These are phyloP conservation scores for Eudemis profundana DNA, from an alignment of 2,888 invertebrate genomes.

Conservation along the genomic window DNA sequence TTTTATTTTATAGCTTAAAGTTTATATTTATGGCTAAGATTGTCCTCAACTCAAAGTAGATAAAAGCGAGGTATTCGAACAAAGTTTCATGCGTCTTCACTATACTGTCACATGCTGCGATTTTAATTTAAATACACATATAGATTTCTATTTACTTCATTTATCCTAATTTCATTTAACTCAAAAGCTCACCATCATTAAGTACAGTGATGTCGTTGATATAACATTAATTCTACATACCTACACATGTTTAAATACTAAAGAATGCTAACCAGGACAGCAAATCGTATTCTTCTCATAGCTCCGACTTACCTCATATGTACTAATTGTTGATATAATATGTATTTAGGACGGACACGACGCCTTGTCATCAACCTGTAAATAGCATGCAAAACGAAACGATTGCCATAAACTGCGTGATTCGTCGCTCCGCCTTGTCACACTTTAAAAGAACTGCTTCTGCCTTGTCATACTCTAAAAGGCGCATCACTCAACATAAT, in stretches of 20 bases:
- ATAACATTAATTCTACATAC: no score
- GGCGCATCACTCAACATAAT: constrained; percentile 44
- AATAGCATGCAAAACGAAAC: constrained; percentile 66
- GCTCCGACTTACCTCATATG: constrained; percentile 10
- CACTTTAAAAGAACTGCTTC: constrained; percentile 50
- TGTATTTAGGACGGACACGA: constrained; percentile 26
- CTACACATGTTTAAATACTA: neutral
- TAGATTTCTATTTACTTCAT: no score
- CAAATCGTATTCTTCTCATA: constrained; percentile 14
- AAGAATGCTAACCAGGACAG: neutral
- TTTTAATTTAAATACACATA: neutral
- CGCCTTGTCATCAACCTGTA: constrained; percentile 56
- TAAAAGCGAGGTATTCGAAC: neutral
- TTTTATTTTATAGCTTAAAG: neutral
- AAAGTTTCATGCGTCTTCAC: neutral
- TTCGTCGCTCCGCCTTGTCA: constrained; percentile 54
- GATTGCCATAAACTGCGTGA: constrained; percentile 58
- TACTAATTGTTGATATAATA: constrained; percentile 24
- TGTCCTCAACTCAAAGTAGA: neutral
- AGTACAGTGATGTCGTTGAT: no score
- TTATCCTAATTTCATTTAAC: no score
- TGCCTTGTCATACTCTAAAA: constrained; percentile 46
- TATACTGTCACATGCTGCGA: no score
- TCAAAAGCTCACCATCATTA: no score
- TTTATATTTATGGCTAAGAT: neutral